These are phyloP conservation scores for Metopia argyrocephala DNA, from an alignment of 2,888 invertebrate species.

Conservation along the genomic window DNA sequence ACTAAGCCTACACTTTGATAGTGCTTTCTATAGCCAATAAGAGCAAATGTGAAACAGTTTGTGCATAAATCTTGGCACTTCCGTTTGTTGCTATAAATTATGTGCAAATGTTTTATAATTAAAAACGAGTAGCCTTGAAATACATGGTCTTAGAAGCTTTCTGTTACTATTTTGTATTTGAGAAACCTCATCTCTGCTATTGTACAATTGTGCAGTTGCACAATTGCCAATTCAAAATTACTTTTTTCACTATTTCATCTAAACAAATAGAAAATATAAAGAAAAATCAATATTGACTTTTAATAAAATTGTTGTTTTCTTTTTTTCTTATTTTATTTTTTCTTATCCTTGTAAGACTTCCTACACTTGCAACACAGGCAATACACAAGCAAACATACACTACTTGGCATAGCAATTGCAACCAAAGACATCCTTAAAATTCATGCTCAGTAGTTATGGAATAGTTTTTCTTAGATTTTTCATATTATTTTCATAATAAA, in stretches of 20 bases:
- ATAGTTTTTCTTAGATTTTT: slow-evolving; percentile 6
- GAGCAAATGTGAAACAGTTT: too few species aligned
- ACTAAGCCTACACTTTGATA: too few species aligned
- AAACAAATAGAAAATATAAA: slow-evolving; percentile 24
- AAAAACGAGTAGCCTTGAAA: too few species aligned
- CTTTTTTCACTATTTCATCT: slow-evolving; percentile 3
- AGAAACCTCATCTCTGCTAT: background rate
- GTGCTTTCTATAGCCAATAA: too few species aligned
- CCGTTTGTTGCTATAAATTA: too few species aligned
- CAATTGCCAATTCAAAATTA: slow-evolving; percentile 28
- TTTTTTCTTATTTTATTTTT: background rate
- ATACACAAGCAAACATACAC: background rate
- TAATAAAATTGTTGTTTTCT: slow-evolving; percentile 37
- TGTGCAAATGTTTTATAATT: too few species aligned
- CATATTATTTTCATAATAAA: slow-evolving; percentile 26
- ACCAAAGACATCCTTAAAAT: slow-evolving; percentile 15
- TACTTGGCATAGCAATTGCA: background rate
- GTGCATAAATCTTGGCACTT: too few species aligned
- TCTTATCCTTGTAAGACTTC: background rate
- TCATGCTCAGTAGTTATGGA: slow-evolving; percentile 36
- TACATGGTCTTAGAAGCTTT: too few species aligned
- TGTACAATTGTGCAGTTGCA: too few species aligned
- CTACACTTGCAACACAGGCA: background rate
- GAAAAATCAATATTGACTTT: slow-evolving; percentile 61
- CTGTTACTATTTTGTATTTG: too few species aligned